phyloP scores from a whole-genome alignment of 2,888 invertebrate species.

The Nomada fabriciana region DNA sequence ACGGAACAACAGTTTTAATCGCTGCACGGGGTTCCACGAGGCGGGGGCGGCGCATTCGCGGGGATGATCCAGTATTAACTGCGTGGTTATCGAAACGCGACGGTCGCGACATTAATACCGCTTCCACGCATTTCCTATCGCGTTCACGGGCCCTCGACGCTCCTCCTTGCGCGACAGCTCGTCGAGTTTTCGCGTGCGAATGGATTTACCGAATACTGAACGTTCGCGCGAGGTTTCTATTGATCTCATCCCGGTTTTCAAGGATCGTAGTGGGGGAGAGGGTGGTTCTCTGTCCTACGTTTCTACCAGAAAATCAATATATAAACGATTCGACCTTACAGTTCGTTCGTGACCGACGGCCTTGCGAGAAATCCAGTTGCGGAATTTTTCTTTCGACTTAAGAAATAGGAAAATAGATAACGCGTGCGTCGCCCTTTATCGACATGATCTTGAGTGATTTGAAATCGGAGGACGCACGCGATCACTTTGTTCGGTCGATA shows the following conservation, averaged over 20 bases:
- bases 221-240: conserved; percentile 78
- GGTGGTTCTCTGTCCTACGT: conserved; percentile 47
- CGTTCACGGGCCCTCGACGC: conserved; percentile 26
- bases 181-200: conserved; percentile 59
- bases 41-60: not conserved
- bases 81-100: not conserved
- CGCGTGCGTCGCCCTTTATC: not conserved
- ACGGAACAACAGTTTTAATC: not conserved
- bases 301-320: conserved; percentile 59
- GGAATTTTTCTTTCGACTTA: not conserved
- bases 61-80: not conserved
- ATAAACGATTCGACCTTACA: conserved; percentile 34
- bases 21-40: not conserved
- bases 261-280: conserved; percentile 71
- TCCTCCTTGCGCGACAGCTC: conserved; percentile 24
- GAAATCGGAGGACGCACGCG: not conserved
- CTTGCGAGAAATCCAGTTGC: not conserved
- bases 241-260: conserved; percentile 76
- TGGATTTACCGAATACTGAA: conserved; percentile 55
- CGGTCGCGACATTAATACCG: conserved; percentile 19
- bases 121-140: conserved; percentile 32
- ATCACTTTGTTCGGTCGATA: conserved; percentile 35
- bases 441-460: not conserved
- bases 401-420: no score
- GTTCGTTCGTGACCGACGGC: not conserved